These are phyloP conservation scores for Anisognathus igniventris DNA, from an alignment of 2,797 vertebrate species.

Conservation along the genomic window DNA sequence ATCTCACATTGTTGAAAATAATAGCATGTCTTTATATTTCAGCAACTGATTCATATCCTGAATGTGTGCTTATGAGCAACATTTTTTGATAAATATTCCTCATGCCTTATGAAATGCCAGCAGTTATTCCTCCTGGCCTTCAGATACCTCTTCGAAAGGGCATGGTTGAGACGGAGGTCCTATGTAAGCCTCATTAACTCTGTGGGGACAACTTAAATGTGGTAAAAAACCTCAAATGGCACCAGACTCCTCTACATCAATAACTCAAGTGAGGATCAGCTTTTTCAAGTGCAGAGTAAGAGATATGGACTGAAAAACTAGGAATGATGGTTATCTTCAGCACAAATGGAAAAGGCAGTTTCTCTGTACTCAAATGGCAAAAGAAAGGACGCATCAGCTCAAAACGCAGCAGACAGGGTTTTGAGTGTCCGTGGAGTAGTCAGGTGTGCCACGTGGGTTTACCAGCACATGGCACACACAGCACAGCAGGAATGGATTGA, in stretches of 20 bases:
- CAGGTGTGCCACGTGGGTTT: background rate
- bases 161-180: background rate
- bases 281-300: background rate
- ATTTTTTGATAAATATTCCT: background rate
- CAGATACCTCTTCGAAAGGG: background rate
- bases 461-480: background rate
- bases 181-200: background rate
- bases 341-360: background rate
- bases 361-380: background rate
- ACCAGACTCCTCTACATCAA: background rate
- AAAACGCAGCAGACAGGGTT: background rate
- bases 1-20: background rate
- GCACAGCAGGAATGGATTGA: background rate
- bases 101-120: background rate
- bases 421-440: background rate
- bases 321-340: background rate
- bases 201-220: fast-evolving
- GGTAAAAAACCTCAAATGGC: background rate
- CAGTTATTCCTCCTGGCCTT: background rate
- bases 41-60: background rate
- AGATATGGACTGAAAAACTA: background rate
- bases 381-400: background rate
- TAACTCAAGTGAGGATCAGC: background rate
- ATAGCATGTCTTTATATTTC: background rate
- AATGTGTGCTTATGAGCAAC: background rate